A percentile compares a stretch with the other conserved stretches of the same genome.
phyloP scores from a whole-genome alignment of 64 coral and sea anemone species.

The Montipora capricornis region DNA sequence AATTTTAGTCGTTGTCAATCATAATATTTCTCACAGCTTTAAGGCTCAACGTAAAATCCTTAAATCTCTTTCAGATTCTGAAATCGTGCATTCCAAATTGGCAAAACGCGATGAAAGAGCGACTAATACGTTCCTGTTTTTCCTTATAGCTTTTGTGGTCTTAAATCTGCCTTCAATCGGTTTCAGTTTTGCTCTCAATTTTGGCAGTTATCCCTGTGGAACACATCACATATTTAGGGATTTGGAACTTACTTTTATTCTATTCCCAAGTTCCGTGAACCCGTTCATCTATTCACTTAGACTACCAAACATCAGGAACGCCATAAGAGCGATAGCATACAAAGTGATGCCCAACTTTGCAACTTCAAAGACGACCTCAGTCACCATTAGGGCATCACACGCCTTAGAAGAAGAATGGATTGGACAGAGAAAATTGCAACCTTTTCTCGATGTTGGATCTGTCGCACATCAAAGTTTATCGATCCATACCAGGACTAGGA shows the following conservation, averaged over 20 bases:
- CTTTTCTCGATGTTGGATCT: neutral
- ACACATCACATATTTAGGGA: conserved; percentile 61
- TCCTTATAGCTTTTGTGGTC: conserved; percentile 40
- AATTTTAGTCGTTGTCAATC: conserved; percentile 65
- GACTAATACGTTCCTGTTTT: conserved; percentile 30
- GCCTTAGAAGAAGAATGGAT: neutral
- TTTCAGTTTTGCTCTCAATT: conserved; percentile 62
- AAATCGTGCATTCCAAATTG: conserved; percentile 3
- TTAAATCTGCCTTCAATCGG: conserved; percentile 44
- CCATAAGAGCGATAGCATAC: conserved; percentile 1
- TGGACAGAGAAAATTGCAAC: neutral
- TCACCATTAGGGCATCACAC: neutral
- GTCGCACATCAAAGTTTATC: neutral
- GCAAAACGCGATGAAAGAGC: conserved; percentile 25
- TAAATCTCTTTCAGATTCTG: neutral
- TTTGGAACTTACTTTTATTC: conserved; percentile 40
- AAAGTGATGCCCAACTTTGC: neutral
- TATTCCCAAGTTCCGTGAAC: conserved; percentile 71
- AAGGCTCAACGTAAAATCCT: conserved; percentile 47
- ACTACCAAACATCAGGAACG: conserved; percentile 49
- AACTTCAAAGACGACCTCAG: neutral
- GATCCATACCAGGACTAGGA: neutral
- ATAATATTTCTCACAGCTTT: conserved; percentile 46
- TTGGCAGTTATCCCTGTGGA: conserved; percentile 30
- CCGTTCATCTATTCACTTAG: conserved; percentile 64